Conservation (phyloP, 2,797 vertebrate genomes). For the Tragopan temminckii region DNA sequence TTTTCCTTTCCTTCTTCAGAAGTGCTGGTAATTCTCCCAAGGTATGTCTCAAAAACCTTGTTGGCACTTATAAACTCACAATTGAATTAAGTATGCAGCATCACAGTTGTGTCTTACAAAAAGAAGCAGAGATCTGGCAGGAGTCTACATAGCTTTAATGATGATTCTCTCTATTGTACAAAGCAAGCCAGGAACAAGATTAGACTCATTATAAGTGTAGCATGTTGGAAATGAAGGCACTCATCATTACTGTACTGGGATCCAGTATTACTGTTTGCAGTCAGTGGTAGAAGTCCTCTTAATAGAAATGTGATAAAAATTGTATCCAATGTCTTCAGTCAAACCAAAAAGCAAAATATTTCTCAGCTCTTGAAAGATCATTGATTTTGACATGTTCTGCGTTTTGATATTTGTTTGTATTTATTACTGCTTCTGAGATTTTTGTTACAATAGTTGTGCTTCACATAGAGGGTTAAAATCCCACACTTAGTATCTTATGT, state of each 20-base stretch:
- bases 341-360: neutral
- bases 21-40: neutral
- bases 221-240: neutral
- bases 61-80: conserved; percentile 36
- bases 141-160: neutral
- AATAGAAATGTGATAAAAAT: neutral
- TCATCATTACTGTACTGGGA: neutral
- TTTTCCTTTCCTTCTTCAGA: neutral
- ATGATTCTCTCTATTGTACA: neutral
- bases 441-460: neutral
- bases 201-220: neutral
- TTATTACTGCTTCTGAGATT: neutral
- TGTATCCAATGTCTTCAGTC: neutral
- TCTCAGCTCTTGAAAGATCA: neutral
- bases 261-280: neutral
- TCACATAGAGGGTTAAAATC: neutral
- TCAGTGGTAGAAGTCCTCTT: neutral
- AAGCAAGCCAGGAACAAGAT: conserved; percentile 47
- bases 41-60: conserved; percentile 28
- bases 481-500: neutral
- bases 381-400: neutral
- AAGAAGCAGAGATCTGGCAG: conserved; percentile 12
- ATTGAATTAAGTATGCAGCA: neutral
- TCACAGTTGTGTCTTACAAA: neutral
- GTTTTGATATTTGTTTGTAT: neutral